Evolutionary conservation across 2,797 vertebrate species (phyloP).

Genomic region (Leucoraja ocellata): DNA sequence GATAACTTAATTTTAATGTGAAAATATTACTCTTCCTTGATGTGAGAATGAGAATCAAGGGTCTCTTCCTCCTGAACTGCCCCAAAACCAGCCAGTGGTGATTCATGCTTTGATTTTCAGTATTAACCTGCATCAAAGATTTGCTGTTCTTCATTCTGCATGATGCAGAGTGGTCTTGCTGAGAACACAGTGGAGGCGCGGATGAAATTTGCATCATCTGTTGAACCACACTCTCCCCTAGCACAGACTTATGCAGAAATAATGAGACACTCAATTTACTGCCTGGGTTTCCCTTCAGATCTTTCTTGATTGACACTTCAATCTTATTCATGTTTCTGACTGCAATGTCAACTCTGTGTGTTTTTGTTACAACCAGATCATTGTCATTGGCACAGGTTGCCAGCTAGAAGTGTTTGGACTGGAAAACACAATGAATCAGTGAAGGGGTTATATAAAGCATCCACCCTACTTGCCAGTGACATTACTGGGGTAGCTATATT

Average conservation of each 20-base stretch:
- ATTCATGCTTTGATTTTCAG: not conserved
- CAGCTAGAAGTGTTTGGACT: not conserved
- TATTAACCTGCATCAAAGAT: not conserved
- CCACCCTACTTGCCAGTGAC: too few species aligned
- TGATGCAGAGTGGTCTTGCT: not conserved
- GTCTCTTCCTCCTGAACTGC: not conserved
- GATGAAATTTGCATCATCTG: not conserved
- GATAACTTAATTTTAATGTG: not conserved
- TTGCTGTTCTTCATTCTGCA: not conserved
- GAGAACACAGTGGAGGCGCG: not conserved
- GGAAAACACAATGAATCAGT: not conserved
- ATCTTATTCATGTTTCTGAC: not conserved
- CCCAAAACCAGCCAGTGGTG: not conserved
- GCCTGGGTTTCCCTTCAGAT: not conserved
- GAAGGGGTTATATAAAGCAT: too few species aligned
- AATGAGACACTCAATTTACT: not conserved
- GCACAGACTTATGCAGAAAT: not conserved
- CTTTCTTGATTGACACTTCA: not conserved
- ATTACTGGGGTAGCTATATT: too few species aligned
- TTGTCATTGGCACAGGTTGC: not conserved
- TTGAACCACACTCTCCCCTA: not conserved
- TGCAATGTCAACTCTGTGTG: not conserved
- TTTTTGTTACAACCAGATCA: not conserved
- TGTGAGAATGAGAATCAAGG: not conserved
- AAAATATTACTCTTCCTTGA: not conserved